phyloP scores from a whole-genome alignment of 2,888 invertebrate genomes.

The Auanema sp. region DNA sequence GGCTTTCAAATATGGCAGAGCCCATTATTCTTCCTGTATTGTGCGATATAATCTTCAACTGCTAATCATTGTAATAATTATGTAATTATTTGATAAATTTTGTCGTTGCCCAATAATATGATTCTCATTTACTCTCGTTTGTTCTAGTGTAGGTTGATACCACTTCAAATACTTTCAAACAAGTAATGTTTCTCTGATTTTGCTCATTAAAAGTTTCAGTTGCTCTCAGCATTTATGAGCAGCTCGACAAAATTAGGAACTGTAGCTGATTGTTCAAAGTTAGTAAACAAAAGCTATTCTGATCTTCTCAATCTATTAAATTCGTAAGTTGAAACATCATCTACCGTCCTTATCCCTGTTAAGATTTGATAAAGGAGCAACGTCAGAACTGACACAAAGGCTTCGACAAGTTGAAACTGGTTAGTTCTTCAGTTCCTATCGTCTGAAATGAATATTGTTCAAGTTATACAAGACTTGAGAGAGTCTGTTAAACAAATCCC shows the following conservation, averaged over 20 bases:
- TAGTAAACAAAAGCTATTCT: constrained; percentile 29
- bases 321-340: constrained; percentile 30
- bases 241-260: neutral
- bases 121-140: no score
- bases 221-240: constrained; percentile 1
- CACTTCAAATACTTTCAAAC: no score
- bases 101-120: no score
- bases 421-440: neutral
- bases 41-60: no score
- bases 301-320: constrained; percentile 29
- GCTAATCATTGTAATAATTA: no score
- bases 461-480: constrained; percentile 26
- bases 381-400: constrained; percentile 31
- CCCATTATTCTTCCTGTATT: no score
- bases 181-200: no score
- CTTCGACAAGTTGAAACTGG: constrained; percentile 31
- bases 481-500: constrained; percentile 28
- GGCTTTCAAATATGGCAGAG: no score
- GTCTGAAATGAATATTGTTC: neutral
- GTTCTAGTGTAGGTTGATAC: no score
- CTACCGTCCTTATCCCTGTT: no score
- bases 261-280: neutral
- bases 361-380: constrained; percentile 39
- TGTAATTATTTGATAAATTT: no score
- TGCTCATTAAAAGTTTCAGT: no score